Evolutionary conservation across 2,797 vertebrate genomes (phyloP), one percentile per base, ranked within the genome.

Genomic region (Sebastolobus altivelis): DNA sequence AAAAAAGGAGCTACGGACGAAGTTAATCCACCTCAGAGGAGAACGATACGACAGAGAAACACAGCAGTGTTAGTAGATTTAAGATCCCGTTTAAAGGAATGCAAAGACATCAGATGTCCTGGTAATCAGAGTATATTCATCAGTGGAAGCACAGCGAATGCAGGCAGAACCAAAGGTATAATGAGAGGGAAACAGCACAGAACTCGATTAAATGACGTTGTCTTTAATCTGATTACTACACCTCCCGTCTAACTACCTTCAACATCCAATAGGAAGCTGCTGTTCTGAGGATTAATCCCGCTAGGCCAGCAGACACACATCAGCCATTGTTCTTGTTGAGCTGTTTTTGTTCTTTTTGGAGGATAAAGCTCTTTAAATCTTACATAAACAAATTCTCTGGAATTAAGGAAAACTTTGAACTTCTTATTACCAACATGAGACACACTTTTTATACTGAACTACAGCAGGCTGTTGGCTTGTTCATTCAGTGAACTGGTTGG

Each of bases 161-260:
- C 63, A 63, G 22, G 29, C 49, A 37, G 56, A 81, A 59, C 14
- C 5, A 59, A 60, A 77, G 52, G 40, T 66, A 35, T 4, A 61
- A 55, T 14, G 68, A 71, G 18, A 71, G 25, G n/a, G 35, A 77
- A 77, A 71, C 55, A 60, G 77, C 22, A 83, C 22, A 76, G 69
- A 80, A 82, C 56, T 79, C 91, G 82, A 92, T 93, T 86, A 91
- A 88, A 89, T 89, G 83, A 89, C 71, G 71, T 20, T 38, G 55
- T 79, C 85, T 79, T 93, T 96, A 95, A 96, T 95, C 95, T 81
- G 91, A 95, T 95, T 94, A 92, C 66, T 79, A 63, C 74, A 82
- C 70, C 86, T 82, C 79, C 80, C 75, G 55, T 70, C 61, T 65
- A 81, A 82, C 83, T 69, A 80, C 82, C 82, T 59, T 75, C 70